phyloP scores from a whole-genome alignment of 2,113 vertebrate species.

The Actenoides lindsayi region DNA sequence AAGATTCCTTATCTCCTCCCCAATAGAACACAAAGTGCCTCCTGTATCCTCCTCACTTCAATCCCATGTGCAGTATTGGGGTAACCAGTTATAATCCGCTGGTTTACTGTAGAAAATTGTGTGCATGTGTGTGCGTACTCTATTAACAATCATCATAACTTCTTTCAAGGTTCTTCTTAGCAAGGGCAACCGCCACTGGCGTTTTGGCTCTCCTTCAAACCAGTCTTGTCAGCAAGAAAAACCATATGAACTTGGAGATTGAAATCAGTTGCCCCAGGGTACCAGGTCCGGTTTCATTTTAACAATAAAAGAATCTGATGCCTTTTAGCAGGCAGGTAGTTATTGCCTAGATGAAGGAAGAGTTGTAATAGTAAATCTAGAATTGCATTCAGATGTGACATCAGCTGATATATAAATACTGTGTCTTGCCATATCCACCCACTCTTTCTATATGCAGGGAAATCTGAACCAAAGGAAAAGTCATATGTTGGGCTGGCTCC shows the following conservation, averaged over 20 bases:
- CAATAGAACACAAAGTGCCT: not conserved
- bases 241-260: conserved; percentile 69
- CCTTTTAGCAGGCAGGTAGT: conserved; percentile 69
- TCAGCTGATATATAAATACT: conserved; percentile 46
- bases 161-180: conserved; percentile 55
- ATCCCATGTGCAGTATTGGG: not conserved
- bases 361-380: conserved; percentile 64
- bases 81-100: not conserved
- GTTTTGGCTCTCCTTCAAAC: conserved; percentile 71
- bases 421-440: conserved; percentile 30
- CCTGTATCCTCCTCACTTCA: not conserved
- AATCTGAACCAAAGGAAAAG: conserved; percentile 12
- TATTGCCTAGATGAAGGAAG: conserved; percentile 67
- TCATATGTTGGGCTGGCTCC: conserved; percentile 25
- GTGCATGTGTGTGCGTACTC: not conserved
- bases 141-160: not conserved
- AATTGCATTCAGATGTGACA: conserved; percentile 68
- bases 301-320: conserved; percentile 67
- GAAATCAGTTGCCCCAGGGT: conserved; percentile 72
- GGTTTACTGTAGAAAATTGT: not conserved
- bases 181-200: conserved; percentile 61
- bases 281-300: conserved; percentile 67
- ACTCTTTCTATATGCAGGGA: conserved; percentile 57
- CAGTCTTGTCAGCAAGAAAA: conserved; percentile 72
- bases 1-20: not conserved